These are phyloP conservation scores for Leptodactylus fuscus DNA, from an alignment of 2,113 vertebrate species.

Conservation along the genomic window DNA sequence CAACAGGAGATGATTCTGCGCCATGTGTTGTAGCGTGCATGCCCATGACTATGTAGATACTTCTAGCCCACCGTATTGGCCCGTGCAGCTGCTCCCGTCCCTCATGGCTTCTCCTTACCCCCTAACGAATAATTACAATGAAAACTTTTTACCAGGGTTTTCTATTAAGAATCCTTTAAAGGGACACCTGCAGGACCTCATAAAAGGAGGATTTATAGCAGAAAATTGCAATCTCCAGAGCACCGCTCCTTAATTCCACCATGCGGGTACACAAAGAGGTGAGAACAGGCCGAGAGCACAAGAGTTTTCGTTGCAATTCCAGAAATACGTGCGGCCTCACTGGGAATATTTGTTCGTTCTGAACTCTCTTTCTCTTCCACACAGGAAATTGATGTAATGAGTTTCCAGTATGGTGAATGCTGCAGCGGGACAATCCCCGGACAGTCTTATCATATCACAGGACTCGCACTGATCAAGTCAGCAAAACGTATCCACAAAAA, in stretches of 20 bases:
- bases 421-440: no score
- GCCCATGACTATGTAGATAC: no score
- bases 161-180: neutral
- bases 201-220: neutral
- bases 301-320: slow-evolving; percentile 52
- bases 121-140: neutral
- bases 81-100: no score
- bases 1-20: no score
- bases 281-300: slow-evolving; percentile 3
- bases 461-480: slow-evolving; percentile 12
- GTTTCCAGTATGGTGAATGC: slow-evolving; percentile 56
- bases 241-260: neutral
- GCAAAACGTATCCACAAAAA: neutral
- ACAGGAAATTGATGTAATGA: slow-evolving; percentile 64
- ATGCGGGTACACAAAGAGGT: neutral
- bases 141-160: neutral
- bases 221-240: neutral
- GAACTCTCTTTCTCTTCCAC: slow-evolving; percentile 55
- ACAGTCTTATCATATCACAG: slow-evolving; percentile 24
- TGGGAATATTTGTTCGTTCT: slow-evolving; percentile 61
- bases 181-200: neutral
- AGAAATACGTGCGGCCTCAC: slow-evolving; percentile 63
- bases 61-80: no score
- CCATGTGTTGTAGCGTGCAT: no score
- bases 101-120: no score